A percentile compares a stretch with the other conserved stretches of the same genome.
Evolutionary conservation across 2,888 invertebrate species (phyloP).

Genomic region (Oconnorella tubifera): DNA sequence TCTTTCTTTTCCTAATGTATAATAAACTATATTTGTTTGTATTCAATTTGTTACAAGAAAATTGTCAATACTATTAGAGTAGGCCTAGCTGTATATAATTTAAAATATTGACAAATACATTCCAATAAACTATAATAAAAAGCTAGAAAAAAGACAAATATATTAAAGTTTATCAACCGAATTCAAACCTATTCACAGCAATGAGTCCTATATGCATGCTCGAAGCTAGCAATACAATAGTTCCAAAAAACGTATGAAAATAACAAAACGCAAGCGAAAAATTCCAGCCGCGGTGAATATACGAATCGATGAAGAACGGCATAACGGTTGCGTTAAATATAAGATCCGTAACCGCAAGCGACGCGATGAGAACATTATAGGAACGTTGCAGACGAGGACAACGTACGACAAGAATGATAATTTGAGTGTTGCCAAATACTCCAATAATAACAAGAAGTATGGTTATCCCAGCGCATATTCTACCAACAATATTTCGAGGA

Average conservation of each 20-base stretch:
- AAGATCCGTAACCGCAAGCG: conserved; percentile 23
- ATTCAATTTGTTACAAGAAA: neutral
- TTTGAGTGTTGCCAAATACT: conserved; percentile 19
- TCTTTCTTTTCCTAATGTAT: too few relatives aligned
- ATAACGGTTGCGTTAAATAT: conserved; percentile 21
- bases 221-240: conserved; percentile 17
- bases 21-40: neutral
- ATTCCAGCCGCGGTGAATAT: conserved; percentile 15
- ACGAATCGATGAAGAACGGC: conserved; percentile 26
- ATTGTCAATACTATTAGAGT: too few relatives aligned
- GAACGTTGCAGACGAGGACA: conserved; percentile 16
- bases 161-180: neutral
- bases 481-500: conserved; percentile 20
- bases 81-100: too few relatives aligned
- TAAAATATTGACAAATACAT: neutral
- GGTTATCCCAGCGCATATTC: conserved; percentile 15
- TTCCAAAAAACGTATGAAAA: conserved; percentile 20
- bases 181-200: conserved; percentile 17
- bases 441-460: conserved; percentile 16
- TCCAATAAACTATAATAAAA: neutral
- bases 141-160: neutral
- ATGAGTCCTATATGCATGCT: conserved; percentile 24
- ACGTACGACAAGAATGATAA: conserved; percentile 10
- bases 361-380: conserved; percentile 26
- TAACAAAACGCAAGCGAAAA: conserved; percentile 17